Base-by-base conservation (phyloP, 1,140 invertebrate species). In the Euura saliciscinereae region DNA sequence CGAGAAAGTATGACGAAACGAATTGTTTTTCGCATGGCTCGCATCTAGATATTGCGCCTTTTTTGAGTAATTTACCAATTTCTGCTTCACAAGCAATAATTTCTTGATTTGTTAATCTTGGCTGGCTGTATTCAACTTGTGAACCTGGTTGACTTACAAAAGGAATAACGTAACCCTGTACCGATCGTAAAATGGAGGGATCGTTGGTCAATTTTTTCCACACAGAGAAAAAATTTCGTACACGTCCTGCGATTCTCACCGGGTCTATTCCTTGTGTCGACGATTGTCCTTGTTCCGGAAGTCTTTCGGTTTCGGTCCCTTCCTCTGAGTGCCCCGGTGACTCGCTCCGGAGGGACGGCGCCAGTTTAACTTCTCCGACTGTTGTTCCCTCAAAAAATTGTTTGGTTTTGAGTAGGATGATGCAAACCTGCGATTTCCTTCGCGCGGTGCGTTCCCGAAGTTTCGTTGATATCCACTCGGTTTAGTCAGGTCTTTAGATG, bases 271-370 rank as follows among this genome's bases (percentile, higher is more conserved):
- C 66, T 73, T 73, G 71, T 59, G 51, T 59, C 51, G 51, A 59
- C 51, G 2, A 5, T 59, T 59, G 51, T 59, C 51, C 51, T 59
- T 59, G 51, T 5, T 51, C 45, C 46, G 71, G 71, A 73, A 68
- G 71, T 65, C 67, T 69, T 64, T 73, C 66, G 66, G 67, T 69
- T 68, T 73, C 71, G 68, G 67, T 73, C 71, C 67, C 66, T 73
- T 73, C 71, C 71, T 46, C 66, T 73, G 67, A 73, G 67, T 73
- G 71, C 71, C 71, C 45, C 71, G 71, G 67, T 73, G 71, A 73
- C 71, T 69, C 67, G 66, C 67, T 65, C 66, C 71, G 71, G 67
- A 73, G 66, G 67, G 71, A 73, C 67, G 71, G 45, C 13, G 71
- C 71, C 71, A 69, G 71, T 69, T 73, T 73, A 59, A 73, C 71